A percentile compares a stretch with the other conserved stretches of the same genome.
phyloP scores from a whole-genome alignment of 2,888 invertebrate genomes.

The Drosophila siamana region DNA sequence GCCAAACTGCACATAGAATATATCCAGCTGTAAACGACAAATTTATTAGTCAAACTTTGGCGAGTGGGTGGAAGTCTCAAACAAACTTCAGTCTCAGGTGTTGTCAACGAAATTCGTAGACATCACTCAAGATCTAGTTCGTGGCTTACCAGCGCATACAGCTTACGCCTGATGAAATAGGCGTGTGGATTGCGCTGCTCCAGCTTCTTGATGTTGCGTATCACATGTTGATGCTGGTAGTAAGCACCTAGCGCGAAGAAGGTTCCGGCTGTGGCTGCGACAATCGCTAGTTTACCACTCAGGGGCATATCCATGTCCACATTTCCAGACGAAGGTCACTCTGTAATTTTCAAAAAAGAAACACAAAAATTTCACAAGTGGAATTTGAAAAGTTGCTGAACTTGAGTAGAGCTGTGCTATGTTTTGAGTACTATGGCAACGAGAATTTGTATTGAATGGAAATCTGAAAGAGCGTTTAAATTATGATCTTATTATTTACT shows the following conservation, averaged over 20 bases:
- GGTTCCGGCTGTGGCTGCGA: conserved; percentile 70
- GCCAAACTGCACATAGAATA: conserved; percentile 38
- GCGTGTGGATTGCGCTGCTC: conserved; percentile 69
- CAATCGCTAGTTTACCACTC: conserved; percentile 52
- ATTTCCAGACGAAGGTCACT: conserved; percentile 11
- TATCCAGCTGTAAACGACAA: conserved; percentile 51
- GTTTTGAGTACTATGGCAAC: conserved; percentile 6
- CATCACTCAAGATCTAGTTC: too few species aligned
- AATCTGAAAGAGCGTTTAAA: background rate
- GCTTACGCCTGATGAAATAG: conserved; percentile 68
- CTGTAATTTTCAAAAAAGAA: conserved; percentile 19
- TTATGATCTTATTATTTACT: background rate
- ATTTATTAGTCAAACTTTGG: too few species aligned
- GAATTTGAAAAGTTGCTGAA: background rate
- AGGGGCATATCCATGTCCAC: conserved; percentile 48
- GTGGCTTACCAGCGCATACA: conserved; percentile 62
- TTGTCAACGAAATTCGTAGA: too few species aligned
- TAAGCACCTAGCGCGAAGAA: conserved; percentile 74
- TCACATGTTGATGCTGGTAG: conserved; percentile 71
- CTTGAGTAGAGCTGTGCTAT: background rate
- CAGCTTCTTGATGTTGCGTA: conserved; percentile 59
- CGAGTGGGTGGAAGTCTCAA: too few species aligned
- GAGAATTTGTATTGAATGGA: background rate
- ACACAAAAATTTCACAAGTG: conserved; percentile 23
- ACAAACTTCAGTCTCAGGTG: too few species aligned